These are phyloP conservation scores for Vandiemenella viatica DNA, from an alignment of 2,888 invertebrate species.

Conservation along the genomic window DNA sequence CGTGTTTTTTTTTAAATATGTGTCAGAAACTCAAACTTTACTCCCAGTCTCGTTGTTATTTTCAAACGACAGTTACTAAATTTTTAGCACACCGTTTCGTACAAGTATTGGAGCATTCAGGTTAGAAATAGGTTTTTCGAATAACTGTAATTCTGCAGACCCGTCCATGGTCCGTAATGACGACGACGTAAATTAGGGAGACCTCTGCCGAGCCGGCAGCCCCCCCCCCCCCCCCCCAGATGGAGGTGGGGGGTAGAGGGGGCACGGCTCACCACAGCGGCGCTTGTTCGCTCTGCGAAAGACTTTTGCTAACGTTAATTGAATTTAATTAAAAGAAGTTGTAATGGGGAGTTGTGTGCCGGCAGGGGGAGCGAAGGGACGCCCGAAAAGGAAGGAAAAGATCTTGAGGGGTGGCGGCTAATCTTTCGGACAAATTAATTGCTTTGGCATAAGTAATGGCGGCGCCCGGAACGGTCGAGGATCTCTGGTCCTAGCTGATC, in stretches of 20 bases:
- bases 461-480: conserved; percentile 12
- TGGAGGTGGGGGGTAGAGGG: neutral
- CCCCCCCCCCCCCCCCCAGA: neutral
- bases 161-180: no score
- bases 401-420: no score
- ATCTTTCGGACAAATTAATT: conserved; percentile 35
- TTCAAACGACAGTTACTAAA: no score
- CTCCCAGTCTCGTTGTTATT: no score
- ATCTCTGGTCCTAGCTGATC: no score
- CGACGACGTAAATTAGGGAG: neutral
- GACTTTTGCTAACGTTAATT: conserved; percentile 35
- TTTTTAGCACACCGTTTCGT: no score
- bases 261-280: neutral
- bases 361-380: conserved; percentile 21
- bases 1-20: no score
- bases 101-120: no score
- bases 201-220: conserved; percentile 12
- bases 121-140: no score
- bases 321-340: conserved; percentile 36
- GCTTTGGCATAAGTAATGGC: conserved; percentile 30
- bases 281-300: conserved; percentile 17
- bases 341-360: conserved; percentile 13
- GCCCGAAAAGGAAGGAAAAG: conserved; percentile 25
- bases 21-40: no score
- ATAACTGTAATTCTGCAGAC: no score